Evolutionary conservation across 2,888 invertebrate genomes (phyloP).

Genomic region (Mythimna pallens): DNA sequence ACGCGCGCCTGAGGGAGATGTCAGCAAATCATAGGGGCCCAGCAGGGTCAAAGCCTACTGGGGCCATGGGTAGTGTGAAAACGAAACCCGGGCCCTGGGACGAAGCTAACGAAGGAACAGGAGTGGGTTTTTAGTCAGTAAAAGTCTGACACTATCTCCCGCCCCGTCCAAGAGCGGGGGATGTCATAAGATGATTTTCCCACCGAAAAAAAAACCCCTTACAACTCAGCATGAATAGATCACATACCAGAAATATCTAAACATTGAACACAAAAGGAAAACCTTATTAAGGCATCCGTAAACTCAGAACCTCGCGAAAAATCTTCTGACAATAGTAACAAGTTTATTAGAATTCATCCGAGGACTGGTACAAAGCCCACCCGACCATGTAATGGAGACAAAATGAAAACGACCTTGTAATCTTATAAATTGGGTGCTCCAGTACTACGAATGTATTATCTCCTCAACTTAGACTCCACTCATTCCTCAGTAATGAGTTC

Average conservation of each 20-base stretch:
- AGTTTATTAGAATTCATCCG: constrained; percentile 55
- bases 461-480: constrained; percentile 60
- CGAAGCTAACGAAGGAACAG: too few relatives aligned
- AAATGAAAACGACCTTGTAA: constrained; percentile 69
- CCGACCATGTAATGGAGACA: constrained; percentile 61
- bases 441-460: constrained; percentile 67
- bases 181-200: too few relatives aligned
- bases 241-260: constrained; percentile 13
- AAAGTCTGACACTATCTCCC: too few relatives aligned
- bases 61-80: too few relatives aligned
- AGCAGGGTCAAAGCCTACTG: too few relatives aligned
- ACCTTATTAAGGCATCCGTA: constrained; percentile 46
- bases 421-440: constrained; percentile 67
- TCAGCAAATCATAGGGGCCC: too few relatives aligned
- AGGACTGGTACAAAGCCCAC: constrained; percentile 46
- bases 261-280: constrained; percentile 21
- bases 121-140: too few relatives aligned
- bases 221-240: constrained; percentile 6
- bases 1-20: too few relatives aligned
- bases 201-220: too few relatives aligned
- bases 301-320: constrained; percentile 43
- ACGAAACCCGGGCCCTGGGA: too few relatives aligned
- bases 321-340: constrained; percentile 51
- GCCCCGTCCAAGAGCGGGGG: too few relatives aligned
- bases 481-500: constrained; percentile 66